Base-by-base conservation (phyloP, 2,113 vertebrate species). In the Sigmodon hispidus region DNA sequence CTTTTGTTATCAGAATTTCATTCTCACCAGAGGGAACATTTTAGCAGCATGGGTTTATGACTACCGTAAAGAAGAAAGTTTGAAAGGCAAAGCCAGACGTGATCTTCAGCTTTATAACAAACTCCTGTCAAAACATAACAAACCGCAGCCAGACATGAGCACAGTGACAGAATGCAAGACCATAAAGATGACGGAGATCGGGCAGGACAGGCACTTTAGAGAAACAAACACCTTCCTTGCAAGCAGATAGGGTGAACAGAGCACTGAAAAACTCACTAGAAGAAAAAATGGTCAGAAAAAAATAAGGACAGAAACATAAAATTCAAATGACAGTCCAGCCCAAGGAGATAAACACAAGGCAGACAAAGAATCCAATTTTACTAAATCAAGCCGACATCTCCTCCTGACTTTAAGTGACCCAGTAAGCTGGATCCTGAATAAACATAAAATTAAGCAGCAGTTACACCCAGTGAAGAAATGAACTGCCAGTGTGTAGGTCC, bases 101-200 rank as follows among this genome's bases (percentile, higher is more conserved):
- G 98, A 97, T 98, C 98, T 96, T 89, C 91, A 94, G 97, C 94
- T 97, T 96, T 97, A 97, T 98, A 98, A 98, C 97, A 97, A 98
- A 98, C 89, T 96, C 89, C 98, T 98, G 98, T 98, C 98, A 98
- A 98, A 98, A 97, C 97, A 96, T 98, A 98, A 98, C 98, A 98
- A 98, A 97, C 97, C 97, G 61, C 96, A 95, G 97, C 91, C 92
- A 97, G 98, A 98, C 95, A 94, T 95, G 96, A 98, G 97, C 96
- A 79, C 96, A 87, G 97, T 96, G 97, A 98, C 98, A 98, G 98
- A 96, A 98, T 85, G 79, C 94, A 97, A 98, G 97, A 95, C 96
- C 29, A 2, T 98, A 98, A 98, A 98, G 98, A 98, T 98, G 98
- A 98, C 97, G 96, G 97, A 98, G 97, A 98, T 98, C 95, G 89